These are phyloP conservation scores for Nothobranchius furzeri DNA, from an alignment of 2,113 vertebrate genomes.

Conservation along the genomic window DNA sequence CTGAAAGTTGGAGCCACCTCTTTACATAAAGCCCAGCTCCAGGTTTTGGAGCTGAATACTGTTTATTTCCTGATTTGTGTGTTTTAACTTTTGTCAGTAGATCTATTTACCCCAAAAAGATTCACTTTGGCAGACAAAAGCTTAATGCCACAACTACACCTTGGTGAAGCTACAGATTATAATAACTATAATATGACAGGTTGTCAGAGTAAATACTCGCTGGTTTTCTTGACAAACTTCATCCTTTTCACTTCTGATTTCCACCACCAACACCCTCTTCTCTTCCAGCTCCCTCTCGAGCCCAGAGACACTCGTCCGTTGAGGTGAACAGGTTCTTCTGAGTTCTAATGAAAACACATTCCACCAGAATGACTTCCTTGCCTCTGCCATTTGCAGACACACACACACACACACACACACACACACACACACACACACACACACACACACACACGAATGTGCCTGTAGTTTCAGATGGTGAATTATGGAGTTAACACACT, in stretches of 20 bases:
- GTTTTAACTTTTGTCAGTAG: too few relatives aligned
- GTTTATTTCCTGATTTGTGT: too few relatives aligned
- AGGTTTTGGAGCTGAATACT: too few relatives aligned
- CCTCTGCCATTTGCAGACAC: conserved; percentile 9
- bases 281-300: conserved; percentile 18
- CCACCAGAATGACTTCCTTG: conserved; percentile 48
- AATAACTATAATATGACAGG: conserved; percentile 44
- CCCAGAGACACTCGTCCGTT: conserved; percentile 31
- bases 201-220: conserved; percentile 27
- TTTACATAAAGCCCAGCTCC: too few relatives aligned
- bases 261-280: conserved; percentile 16
- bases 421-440: background rate
- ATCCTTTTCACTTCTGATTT: background rate
- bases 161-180: conserved; percentile 31
- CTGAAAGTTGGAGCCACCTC: background rate
- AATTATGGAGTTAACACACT: conserved; percentile 15
- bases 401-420: background rate
- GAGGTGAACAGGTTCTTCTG: conserved; percentile 48
- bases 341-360: conserved; percentile 66
- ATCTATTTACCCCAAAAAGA: too few relatives aligned
- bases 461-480: conserved; percentile 3
- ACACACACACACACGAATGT: background rate
- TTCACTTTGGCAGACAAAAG: too few relatives aligned
- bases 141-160: background rate
- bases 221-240: background rate